Evolutionary conservation across 2,888 invertebrate species (phyloP), one percentile per base, ranked within the genome.

Genomic region (Minunthozetes semirufus): DNA sequence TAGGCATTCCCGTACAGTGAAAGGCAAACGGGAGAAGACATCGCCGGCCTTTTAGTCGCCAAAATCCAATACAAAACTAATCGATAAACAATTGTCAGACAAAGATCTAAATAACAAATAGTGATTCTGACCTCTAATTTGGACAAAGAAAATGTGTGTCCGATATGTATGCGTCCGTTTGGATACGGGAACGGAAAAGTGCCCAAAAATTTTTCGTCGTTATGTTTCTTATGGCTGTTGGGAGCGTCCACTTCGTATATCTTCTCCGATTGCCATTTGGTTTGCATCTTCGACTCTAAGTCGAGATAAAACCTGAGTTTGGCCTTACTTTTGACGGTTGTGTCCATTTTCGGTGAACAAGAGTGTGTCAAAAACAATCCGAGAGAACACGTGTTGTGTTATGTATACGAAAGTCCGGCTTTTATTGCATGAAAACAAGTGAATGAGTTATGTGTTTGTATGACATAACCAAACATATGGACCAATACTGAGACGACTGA

Each of bases 1-100:
- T 99, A 0, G 98, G 98, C 98, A 98, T 99, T 66, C 99, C 99
- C 27, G 99, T 99, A 82, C 97, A 97, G 83, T 99, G 99, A 80
- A 99, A 92, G 3, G 94, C 98, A 85, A 99, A 98, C 17, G 99
- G 99, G 84, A 97, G 98, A 11, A 99, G 86, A 15, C 91, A 92
- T 80, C 87, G 88, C 82, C 92, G 93, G 0, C 99, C 98, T 83
- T 92, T 89, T 72, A 98, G 84, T n/a, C 96, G 88, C 78, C 97
- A 88, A 83, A 91, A 98, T 68, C 98, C 89, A 74, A 89, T 88
- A 17, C 94, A 90, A 87, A 95, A 99, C 91, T 93, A 82, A 74
- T 74, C 75, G 76, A 77, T 19, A 75, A 76, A 38, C 73, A 70
- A 17, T 76, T 8, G 19, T 2, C 71, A 0, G 63, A 19, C 53